phyloP scores from a whole-genome alignment of 92 coral and sea anemone genomes.

The Porites cylindrica region DNA sequence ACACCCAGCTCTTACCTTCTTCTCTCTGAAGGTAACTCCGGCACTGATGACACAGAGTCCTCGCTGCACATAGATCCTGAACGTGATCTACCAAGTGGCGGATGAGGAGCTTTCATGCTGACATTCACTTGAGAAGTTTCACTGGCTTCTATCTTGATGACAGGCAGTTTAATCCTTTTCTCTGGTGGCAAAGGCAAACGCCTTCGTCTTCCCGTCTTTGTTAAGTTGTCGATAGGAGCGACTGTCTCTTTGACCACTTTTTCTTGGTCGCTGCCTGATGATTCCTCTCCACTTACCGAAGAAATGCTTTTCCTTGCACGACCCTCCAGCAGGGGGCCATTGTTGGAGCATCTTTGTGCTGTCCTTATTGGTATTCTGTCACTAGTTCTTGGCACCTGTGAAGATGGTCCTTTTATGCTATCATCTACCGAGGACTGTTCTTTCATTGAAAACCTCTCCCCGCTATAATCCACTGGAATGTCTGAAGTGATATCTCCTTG shows the following conservation, averaged over 20 bases:
- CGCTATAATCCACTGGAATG: background rate
- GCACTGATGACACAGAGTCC: conserved; percentile 37
- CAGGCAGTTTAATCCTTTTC: conserved; percentile 26
- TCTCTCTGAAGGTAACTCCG: conserved; percentile 23
- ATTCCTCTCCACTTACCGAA: conserved; percentile 36
- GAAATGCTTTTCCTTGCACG: conserved; percentile 20
- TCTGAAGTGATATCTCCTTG: background rate
- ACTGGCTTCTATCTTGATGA: conserved; percentile 53
- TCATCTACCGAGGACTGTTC: background rate
- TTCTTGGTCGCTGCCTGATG: conserved; percentile 40
- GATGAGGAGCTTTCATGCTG: conserved; percentile 17
- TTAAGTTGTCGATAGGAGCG: conserved; percentile 1
- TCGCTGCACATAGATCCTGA: conserved; percentile 49
- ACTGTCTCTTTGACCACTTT: conserved; percentile 28
- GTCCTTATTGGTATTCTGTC: conserved; percentile 25
- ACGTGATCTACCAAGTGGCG: conserved; percentile 22
- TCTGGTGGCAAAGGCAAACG: conserved; percentile 28
- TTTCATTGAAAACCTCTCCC: conserved; percentile 1
- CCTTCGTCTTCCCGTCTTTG: conserved; percentile 23
- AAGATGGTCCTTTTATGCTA: background rate
- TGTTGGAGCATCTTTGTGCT: conserved; percentile 18
- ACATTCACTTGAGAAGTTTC: background rate
- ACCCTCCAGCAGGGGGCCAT: conserved; percentile 17
- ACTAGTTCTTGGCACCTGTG: background rate
- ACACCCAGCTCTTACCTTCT: conserved; percentile 8